Base-by-base conservation (phyloP, 2,888 invertebrate genomes). In the Agelastica alni region DNA sequence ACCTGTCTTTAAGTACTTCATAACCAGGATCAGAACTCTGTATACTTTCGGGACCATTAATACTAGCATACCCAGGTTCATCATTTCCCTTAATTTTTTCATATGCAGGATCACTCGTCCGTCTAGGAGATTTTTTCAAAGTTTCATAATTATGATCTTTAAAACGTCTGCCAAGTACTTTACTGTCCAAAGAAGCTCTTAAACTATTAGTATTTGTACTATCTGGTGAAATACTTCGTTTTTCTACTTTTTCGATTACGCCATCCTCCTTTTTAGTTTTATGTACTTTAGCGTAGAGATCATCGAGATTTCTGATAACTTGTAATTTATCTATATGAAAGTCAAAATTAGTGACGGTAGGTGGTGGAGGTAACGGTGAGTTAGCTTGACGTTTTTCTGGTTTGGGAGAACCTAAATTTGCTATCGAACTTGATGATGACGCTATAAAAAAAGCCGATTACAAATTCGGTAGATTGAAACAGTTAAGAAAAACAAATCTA, bases 341-440 rank as follows among this genome's bases (percentile, higher is more conserved):
- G 32, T 81, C 81, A 16, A 74, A 69, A 56, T 65, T 71, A 6
- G 58, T 51, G n/a, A 64, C 51, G 9, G 63, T 62, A 87, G 90
- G 90, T 1, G 91, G 90, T 2, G 92, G 92, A 3, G 93, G 93
- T 18, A 93, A 75, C 0, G 93, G 93, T 0, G 92, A 93, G 75
- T 93, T 93, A 0, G 93, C 93, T 74, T 91, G 91, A 2, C 93
- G 83, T 77, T 93, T 91, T 76, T 93, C 93, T 0, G 92, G 92
- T 73, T 93, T 93, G 0, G 92, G 93, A 0, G 93, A 93, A 9
- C 91, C 88, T 22, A 68, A 44, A 66, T 87, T 89, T 80, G 70
- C 71, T 39, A 74, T 68, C 3, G 75, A 75, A 64, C 75, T 75
- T 1, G 91, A 90, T 3, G 90, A 89, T 7, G 89, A 88, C 1